phyloP scores from a whole-genome alignment of 1,140 invertebrate genomes.

The Wasmannia auropunctata region DNA sequence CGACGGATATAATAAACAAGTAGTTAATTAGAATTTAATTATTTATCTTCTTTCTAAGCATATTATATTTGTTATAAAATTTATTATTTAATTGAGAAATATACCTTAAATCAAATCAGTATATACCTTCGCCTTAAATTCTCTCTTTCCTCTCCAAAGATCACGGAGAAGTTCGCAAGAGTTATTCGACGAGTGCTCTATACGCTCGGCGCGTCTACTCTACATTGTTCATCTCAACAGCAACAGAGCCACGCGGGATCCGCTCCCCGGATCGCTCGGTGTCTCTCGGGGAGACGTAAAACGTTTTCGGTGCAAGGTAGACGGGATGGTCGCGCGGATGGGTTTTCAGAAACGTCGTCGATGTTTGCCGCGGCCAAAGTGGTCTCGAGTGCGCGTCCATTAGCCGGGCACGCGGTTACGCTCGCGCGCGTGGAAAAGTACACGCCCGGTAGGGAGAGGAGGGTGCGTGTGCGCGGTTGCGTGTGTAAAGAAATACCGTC shows the following conservation, averaged over 20 bases:
- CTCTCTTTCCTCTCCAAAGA: neutral
- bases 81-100: neutral
- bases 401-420: slow-evolving; percentile 80
- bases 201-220: neutral
- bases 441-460: slow-evolving; percentile 71
- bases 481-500: slow-evolving; percentile 83
- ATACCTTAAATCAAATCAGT: neutral
- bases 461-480: slow-evolving; percentile 73
- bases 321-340: slow-evolving; percentile 72
- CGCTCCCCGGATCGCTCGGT: slow-evolving; percentile 15
- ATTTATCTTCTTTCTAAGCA: neutral
- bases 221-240: slow-evolving; percentile 20
- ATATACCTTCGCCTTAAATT: no score
- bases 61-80: neutral
- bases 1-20: neutral
- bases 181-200: neutral
- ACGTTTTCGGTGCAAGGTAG: slow-evolving; percentile 67
- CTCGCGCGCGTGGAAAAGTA: slow-evolving; percentile 75
- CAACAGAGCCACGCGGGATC: neutral
- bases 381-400: slow-evolving; percentile 84
- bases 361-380: slow-evolving; percentile 83
- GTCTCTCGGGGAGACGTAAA: slow-evolving; percentile 19
- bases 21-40: neutral
- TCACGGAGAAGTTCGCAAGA: neutral
- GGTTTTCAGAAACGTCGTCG: slow-evolving; percentile 83